Evolutionary conservation across 2,113 vertebrate genomes (phyloP), one percentile per base, ranked within the genome.

Genomic region (Suricata suricatta): DNA sequence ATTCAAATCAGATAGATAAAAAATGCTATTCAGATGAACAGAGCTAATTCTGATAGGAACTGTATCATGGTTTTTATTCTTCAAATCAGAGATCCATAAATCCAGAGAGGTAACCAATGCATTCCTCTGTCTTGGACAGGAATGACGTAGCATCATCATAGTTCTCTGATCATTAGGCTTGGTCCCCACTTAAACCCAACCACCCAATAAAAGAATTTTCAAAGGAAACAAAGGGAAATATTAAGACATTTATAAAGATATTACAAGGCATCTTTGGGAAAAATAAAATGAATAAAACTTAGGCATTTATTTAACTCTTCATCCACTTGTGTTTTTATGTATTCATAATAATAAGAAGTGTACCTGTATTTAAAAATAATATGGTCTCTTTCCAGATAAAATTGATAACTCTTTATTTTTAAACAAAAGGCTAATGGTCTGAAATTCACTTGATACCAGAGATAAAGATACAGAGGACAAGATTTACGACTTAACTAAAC

Each of bases 1-100:
- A 97, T 97, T 95, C 64, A 97, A 97, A 97, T 57, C 72, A 97
- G 19, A 2, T 2, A 96, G 41, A 88, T 27, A 38, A 97, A 97
- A 96, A 98, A 97, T 80, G 27, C 88, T 85, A 93, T n/a, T 94
- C 57, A 94, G 31, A 71, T 29, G 90, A 94, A 44, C 15, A 87
- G 33, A 96, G 79, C 11, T 50, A 44, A 60, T 94, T 82, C 31
- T 69, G 5, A 35, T 50, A 66, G 21, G 92, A 91, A 96, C 94
- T 94, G 97, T 94, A 94, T 86, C 93, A 81, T 13, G 90, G 38
- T 85, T 71, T 91, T 80, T 82, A 95, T 90, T 85, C 69, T 33
- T 63, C 44, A 97, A 96, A 87, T 89, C 93, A 96, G 85, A 95
- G 54, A 54, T 76, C 66, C 31, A 74, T n/a, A 68, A 91, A 82